Base-by-base conservation (phyloP, 2,888 invertebrate genomes). In the Melanophora roralis region DNA sequence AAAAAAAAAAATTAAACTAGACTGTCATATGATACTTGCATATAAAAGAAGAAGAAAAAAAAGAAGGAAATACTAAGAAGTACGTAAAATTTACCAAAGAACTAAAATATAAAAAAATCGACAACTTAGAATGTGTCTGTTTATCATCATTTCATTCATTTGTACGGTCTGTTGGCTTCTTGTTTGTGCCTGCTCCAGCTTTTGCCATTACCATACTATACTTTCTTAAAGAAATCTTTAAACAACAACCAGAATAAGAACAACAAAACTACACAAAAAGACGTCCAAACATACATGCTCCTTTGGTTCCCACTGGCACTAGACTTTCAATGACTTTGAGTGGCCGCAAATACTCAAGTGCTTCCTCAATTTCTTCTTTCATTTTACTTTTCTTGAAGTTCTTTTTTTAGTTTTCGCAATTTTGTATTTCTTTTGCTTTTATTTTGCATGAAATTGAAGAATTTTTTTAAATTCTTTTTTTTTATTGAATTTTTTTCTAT, bases 341-440 rank as follows among this genome's bases (percentile, higher is more conserved):
- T 76, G 76, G 76, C 80, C 80, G 73, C 80, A 80, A 80, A 80
- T 80, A 76, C 76, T 80, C 68, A 80, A 80, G 80, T 76, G 76
- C 72, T 80, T 80, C 80, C 80, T 80, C 72, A 73, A 73, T 62
- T 76, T 72, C 64, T 76, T 72, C 64, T 38, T 75, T 47, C 57
- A 38, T 65, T 47, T 57, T 49, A 45, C 45, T 38, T 14, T 62
- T 71, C 34, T 49, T 51, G 67, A 16, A 38, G 49, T 53, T 59
- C 8, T 62, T 45, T 27, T 45, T 53, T 62, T 34, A 1, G 21
- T 59, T 43, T 57, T 23, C 55, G 49, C 12, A 19, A 57, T 47
- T 55, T 62, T 64, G 27, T 16, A 55, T 57, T 12, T 19, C 21
- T 49, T 67, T 59, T 69, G n/a, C 11, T 23, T 43, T 65, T 38